Base-by-base conservation (phyloP, 1,140 invertebrate species). In the Drosophila serrata region DNA sequence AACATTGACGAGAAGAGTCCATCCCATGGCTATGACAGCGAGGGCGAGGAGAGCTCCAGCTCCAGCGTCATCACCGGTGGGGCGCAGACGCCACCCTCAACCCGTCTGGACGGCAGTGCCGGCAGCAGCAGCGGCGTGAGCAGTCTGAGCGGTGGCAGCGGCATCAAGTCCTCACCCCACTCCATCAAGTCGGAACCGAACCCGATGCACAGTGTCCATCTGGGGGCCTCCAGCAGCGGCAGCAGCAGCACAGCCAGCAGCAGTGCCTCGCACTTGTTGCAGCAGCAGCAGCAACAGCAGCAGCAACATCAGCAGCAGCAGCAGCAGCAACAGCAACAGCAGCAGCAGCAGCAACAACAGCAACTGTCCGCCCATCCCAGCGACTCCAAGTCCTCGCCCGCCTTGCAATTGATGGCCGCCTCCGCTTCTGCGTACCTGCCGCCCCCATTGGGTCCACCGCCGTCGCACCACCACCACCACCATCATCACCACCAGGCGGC, bases 41-140 rank as follows among this genome's bases (percentile, higher is more conserved):
- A 94, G 64, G 94, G 94, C 31, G 94, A 95, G 70, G 94, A 95
- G 73, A 94, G 94, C 42, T 95, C 94, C 81, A 93, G 93, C 56
- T 94, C 93, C 12, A 93, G 91, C 60, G 85, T 93, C 49, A 81
- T 93, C 13, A 93, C 92, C 3, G 92, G 92, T 9, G 91, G 91
- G 6, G 90, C 92, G 9, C 92, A 93, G 75, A 93, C 92, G 9
- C 92, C 92, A 48, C 91, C 92, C 0, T 93, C 93, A 17, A 88
- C 82, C 9, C 91, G 91, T 1, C 31, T 92, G 42, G 92, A 91
- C 56, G 92, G 92, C 48, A 93, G 91, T 53, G 86, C 84, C 5
- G 76, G 75, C 43, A 92, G 81, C 64, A 87, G 82, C 79, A 92
- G 81, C 56, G 76, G 79, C 53, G 92, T 94, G 93, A 49, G 94